These are phyloP conservation scores for Coregonus suidteri DNA, from an alignment of 2,797 vertebrate genomes.

Conservation along the genomic window DNA sequence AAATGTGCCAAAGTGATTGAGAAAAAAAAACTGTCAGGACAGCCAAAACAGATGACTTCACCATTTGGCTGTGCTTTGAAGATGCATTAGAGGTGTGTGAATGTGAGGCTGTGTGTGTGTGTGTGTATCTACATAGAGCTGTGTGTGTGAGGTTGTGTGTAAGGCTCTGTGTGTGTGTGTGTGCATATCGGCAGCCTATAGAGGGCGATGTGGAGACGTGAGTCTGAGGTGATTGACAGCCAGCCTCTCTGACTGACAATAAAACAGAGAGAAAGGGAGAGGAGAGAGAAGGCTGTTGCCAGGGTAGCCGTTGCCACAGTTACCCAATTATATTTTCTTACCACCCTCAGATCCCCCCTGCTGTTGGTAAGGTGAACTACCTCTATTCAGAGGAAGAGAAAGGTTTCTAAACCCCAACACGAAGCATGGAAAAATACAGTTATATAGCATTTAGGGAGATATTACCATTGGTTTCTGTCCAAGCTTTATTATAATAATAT, in stretches of 20 bases:
- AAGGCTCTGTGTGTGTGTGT: not conserved
- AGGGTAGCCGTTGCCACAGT: constrained; percentile 78
- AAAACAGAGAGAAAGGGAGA: constrained; percentile 58
- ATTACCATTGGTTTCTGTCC: not conserved
- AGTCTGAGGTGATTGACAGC: constrained; percentile 71
- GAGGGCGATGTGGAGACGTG: constrained; percentile 46
- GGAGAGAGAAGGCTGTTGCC: constrained; percentile 74
- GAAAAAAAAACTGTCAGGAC: not conserved
- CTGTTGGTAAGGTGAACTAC: constrained; percentile 59
- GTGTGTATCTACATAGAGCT: not conserved
- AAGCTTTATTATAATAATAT: not conserved
- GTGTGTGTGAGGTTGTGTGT: not conserved
- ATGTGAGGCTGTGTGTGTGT: not conserved
- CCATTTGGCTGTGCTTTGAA: not conserved
- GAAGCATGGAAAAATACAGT: not conserved
- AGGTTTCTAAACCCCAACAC: not conserved
- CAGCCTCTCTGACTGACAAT: constrained; percentile 77
- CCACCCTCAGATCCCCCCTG: constrained; percentile 67
- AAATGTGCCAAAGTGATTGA: no score
- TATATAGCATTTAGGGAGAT: not conserved
- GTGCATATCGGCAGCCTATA: constrained; percentile 43
- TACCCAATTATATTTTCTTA: constrained; percentile 63
- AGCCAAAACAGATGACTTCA: not conserved
- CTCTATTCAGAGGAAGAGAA: constrained; percentile 11
- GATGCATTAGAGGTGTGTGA: not conserved